These are phyloP conservation scores for Anoplolepis gracilipes DNA, from an alignment of 1,140 invertebrate species.

Conservation along the genomic window DNA sequence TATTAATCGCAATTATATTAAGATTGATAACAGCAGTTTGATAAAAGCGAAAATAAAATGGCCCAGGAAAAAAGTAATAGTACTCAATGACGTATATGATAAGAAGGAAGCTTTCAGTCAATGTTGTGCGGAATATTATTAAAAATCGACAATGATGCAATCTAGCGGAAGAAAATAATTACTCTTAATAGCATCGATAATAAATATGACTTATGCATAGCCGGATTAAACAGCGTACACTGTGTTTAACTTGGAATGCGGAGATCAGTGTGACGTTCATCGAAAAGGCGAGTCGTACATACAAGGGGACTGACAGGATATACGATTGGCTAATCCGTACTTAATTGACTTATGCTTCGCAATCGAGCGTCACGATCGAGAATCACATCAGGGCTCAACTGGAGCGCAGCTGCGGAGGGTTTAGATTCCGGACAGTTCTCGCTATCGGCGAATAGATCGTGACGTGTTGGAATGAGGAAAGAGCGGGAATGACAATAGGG, in stretches of 20 bases:
- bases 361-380: slow-evolving; percentile 66
- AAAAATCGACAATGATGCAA: background rate
- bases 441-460: slow-evolving; percentile 56
- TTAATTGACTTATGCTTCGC: slow-evolving; percentile 73
- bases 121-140: background rate
- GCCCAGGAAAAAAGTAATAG: background rate
- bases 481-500: slow-evolving; percentile 46
- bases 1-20: background rate
- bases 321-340: slow-evolving; percentile 64
- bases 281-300: background rate
- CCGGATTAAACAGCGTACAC: no score
- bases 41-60: background rate
- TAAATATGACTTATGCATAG: slow-evolving; percentile 3
- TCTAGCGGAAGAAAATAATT: background rate
- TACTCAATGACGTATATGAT: background rate
- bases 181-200: slow-evolving; percentile 12
- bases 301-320: background rate
- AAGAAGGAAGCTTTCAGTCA: background rate
- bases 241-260: background rate
- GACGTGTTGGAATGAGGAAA: slow-evolving; percentile 62
- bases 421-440: slow-evolving; percentile 46
- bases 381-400: slow-evolving; percentile 66
- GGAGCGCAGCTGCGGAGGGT: slow-evolving; percentile 66
- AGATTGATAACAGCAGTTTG: background rate
- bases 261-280: background rate